A percentile compares a stretch with the other conserved stretches of the same genome.
These are phyloP conservation scores for Mythimna lalbum DNA, from an alignment of 2,888 invertebrate species.

Conservation along the genomic window DNA sequence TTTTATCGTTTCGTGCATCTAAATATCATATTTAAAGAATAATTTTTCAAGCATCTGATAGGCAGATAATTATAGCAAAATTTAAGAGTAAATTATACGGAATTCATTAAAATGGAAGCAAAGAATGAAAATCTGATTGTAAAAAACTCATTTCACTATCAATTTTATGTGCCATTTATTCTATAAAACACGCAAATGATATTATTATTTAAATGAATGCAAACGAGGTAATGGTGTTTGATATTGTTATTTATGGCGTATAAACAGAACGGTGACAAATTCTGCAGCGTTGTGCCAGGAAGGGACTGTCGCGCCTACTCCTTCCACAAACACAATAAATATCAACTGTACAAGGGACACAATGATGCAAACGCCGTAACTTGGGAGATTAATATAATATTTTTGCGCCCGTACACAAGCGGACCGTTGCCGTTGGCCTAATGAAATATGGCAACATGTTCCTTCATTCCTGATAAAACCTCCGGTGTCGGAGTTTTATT, in stretches of 20 bases:
- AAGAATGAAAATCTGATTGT: slow-evolving; percentile 46
- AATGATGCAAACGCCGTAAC: slow-evolving; percentile 82
- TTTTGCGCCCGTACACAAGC: slow-evolving; percentile 83
- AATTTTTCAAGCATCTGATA: slow-evolving; percentile 37
- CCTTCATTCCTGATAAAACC: slow-evolving; percentile 87
- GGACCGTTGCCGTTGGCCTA: slow-evolving; percentile 82
- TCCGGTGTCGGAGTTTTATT: slow-evolving; percentile 86
- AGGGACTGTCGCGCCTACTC: slow-evolving; percentile 76
- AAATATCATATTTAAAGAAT: slow-evolving; percentile 40
- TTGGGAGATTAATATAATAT: slow-evolving; percentile 87
- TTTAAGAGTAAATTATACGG: slow-evolving; percentile 58
- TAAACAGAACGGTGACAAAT: slow-evolving; percentile 74
- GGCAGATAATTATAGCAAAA: slow-evolving; percentile 40
- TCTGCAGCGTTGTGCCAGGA: slow-evolving; percentile 72
- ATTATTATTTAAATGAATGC: slow-evolving; percentile 64
- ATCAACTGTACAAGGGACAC: slow-evolving; percentile 79
- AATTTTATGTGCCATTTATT: slow-evolving; percentile 60
- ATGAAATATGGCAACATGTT: slow-evolving; percentile 88
- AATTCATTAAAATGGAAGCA: slow-evolving; percentile 57
- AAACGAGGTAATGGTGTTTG: slow-evolving; percentile 60
- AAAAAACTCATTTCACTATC: slow-evolving; percentile 59
- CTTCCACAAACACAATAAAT: slow-evolving; percentile 79
- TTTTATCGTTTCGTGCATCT: slow-evolving; percentile 49
- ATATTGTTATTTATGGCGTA: slow-evolving; percentile 64
- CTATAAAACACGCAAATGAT: slow-evolving; percentile 45